These are phyloP conservation scores for Gopherus flavomarginatus DNA, from an alignment of 2,113 vertebrate genomes.

Conservation along the genomic window DNA sequence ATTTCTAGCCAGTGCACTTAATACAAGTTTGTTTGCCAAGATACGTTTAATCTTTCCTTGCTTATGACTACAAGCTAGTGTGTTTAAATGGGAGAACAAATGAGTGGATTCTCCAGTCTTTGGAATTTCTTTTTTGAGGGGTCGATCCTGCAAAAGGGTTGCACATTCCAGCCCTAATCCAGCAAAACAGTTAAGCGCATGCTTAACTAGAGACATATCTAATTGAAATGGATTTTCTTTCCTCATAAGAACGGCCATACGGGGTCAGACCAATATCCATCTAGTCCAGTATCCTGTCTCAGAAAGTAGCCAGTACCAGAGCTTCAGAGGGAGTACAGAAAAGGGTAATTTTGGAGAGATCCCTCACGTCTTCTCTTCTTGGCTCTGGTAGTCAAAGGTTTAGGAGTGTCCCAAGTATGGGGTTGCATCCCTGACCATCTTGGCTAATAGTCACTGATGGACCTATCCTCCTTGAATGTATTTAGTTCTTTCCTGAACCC, in stretches of 20 bases:
- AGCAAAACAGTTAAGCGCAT: background rate
- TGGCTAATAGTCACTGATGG: too few species aligned
- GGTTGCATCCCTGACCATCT: too few species aligned
- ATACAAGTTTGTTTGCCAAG: slow-evolving; percentile 6
- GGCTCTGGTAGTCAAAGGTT: too few species aligned
- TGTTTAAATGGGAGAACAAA: slow-evolving; percentile 47
- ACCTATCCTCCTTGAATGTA: too few species aligned
- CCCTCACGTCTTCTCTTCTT: too few species aligned
- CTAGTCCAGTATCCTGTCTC: too few species aligned
- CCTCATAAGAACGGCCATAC: background rate
- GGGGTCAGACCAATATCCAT: too few species aligned
- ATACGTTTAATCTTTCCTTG: slow-evolving; percentile 34
- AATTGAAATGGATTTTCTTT: slow-evolving; percentile 53
- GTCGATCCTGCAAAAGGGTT: slow-evolving; percentile 20
- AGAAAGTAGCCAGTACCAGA: too few species aligned
- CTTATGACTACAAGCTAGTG: slow-evolving; percentile 38
- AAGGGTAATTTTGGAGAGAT: too few species aligned
- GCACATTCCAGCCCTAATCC: background rate
- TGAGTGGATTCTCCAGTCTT: background rate
- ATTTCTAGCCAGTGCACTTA: slow-evolving; percentile 20
- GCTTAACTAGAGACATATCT: background rate
- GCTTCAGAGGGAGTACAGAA: too few species aligned
- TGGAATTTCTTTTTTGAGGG: background rate
- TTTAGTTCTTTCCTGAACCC: too few species aligned
- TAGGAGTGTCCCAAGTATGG: too few species aligned